Evolutionary conservation across 2,113 vertebrate genomes (phyloP).

Genomic region (Pimephales promelas): DNA sequence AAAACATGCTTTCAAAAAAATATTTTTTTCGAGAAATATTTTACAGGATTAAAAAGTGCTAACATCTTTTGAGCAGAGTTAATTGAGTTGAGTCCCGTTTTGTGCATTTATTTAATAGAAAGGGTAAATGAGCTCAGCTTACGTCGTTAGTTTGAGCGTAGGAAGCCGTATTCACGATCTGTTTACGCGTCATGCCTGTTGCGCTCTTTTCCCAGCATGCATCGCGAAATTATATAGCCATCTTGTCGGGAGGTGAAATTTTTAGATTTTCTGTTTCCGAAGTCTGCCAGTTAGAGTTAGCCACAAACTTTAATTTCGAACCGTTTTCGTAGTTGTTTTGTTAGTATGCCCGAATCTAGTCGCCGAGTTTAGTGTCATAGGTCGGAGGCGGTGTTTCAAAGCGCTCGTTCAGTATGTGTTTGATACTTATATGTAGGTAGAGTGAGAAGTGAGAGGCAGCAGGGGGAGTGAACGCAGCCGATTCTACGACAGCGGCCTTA

Average conservation of each 20-base stretch:
- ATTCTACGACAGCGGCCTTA: constrained; percentile 65
- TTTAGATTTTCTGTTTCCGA: constrained; percentile 54
- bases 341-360: not conserved
- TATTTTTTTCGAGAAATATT: too few species aligned
- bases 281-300: constrained; percentile 38
- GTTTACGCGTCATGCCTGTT: constrained; percentile 49
- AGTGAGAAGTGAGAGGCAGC: constrained; percentile 70
- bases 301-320: not conserved
- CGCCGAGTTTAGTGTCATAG: not conserved
- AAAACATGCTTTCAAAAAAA: too few species aligned
- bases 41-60: too few species aligned
- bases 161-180: constrained; percentile 21
- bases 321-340: not conserved
- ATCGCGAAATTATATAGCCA: constrained; percentile 58
- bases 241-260: constrained; percentile 62
- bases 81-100: not conserved
- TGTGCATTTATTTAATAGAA: not conserved
- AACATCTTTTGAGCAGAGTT: too few species aligned
- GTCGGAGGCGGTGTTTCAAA: constrained; percentile 27
- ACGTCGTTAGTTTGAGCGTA: not conserved
- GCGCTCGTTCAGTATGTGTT: constrained; percentile 76
- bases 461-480: constrained; percentile 72
- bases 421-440: constrained; percentile 82
- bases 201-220: constrained; percentile 57
- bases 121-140: not conserved